Base-by-base conservation (phyloP, 2,888 invertebrate species). In the Meandrusa payeni region DNA sequence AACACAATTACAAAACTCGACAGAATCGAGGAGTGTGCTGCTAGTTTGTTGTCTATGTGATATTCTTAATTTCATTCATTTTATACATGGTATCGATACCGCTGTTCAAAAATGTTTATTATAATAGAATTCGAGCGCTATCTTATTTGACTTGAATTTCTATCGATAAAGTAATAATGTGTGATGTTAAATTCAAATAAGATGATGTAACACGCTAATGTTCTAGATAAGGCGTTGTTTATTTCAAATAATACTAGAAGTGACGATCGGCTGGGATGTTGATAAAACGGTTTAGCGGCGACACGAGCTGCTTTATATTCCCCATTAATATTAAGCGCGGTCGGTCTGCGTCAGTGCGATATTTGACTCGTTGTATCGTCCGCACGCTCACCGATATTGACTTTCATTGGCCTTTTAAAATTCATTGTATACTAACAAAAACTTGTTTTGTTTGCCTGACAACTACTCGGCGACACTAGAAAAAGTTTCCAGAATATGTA, bases 261-360 rank as follows among this genome's bases (percentile, higher is more conserved):
- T 51, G 56, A 52, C 52, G 29, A 28, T 48, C 46, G 46, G 48
- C 56, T 46, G 41, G 39, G 52, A 52, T 46, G 39, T 24, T 48
- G 52, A 58, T 59, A 51, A 55, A 65, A 56, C 54, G 51, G 54
- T 64, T 60, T 58, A 34, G 34, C 20, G 24, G 9, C 24, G 36
- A 34, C 24, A 9, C 45, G 28, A 38, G 38, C 73, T 72, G 64
- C 49, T 85, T 76, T 82, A 82, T 80, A 86, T 86, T 82, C 86
- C 37, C 61, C 73, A 86, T 86, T 68, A 82, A 86, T 86, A 86
- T 86, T 86, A 81, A 86, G 74, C 55, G 57, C 54, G 65, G 48
- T 61, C 69, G 58, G 48, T 42, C 59, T 73, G 75, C 85, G 85
- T 83, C 85, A 83, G 52, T 52, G 50, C 53, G 54, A 57, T 59